A percentile compares a stretch with the other conserved stretches of the same genome.
These are phyloP conservation scores for Chamaetylas fuelleborni DNA, from an alignment of 2,113 vertebrate species.

Conservation along the genomic window DNA sequence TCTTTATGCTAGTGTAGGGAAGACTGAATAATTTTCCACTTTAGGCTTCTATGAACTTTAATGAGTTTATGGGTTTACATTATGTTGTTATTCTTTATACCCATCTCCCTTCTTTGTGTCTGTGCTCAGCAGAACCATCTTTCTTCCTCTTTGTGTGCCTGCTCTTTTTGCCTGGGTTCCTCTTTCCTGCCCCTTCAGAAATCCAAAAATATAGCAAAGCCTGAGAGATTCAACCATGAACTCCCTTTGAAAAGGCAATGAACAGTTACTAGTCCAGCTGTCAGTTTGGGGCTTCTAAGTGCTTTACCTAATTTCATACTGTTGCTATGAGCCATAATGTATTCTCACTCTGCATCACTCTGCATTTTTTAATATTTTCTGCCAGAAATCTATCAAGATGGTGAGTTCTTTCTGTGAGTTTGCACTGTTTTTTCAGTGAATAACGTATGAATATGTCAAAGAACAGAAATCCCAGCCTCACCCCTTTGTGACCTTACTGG, in stretches of 20 bases:
- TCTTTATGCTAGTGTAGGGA: neutral
- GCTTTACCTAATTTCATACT: neutral
- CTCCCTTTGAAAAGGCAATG: neutral
- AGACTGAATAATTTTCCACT: neutral
- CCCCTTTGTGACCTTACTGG: neutral
- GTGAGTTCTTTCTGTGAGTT: neutral
- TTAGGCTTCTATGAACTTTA: neutral
- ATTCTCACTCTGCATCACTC: neutral
- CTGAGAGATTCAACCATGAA: neutral
- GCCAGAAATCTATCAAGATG: neutral
- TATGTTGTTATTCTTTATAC: neutral
- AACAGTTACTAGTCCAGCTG: neutral
- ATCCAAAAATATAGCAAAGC: neutral
- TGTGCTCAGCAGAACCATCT: neutral
- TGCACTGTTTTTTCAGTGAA: neutral
- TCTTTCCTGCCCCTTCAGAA: neutral
- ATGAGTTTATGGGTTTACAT: neutral
- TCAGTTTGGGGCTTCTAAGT: neutral
- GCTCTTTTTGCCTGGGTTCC: neutral
- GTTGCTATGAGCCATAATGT: neutral
- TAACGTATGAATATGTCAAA: accelerated
- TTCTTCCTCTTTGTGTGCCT: neutral
- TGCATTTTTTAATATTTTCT: neutral
- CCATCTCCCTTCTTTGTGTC: neutral
- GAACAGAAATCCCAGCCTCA: neutral